Base-by-base conservation (phyloP, 2,113 vertebrate species). In the Leucosticte australis region DNA sequence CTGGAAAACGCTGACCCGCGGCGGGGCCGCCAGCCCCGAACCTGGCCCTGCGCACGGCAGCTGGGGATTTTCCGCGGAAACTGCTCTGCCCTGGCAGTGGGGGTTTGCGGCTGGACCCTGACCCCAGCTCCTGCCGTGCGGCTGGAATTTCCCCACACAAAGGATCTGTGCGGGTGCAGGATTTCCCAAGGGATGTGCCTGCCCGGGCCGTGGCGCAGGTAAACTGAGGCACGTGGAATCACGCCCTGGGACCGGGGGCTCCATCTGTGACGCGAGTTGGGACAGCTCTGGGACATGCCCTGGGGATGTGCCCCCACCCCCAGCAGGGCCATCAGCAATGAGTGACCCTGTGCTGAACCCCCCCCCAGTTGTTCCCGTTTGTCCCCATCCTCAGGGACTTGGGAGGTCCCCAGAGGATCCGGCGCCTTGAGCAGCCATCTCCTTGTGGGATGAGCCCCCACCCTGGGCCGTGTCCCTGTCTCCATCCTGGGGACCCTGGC, bases 11-110 rank as follows among this genome's bases (percentile, higher is more conserved):
- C 87, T 90, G 93, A 85, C 87, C 95, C 3, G 2, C 1, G 0
- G n/a, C 2, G 1, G 49, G 83, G 79, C 53, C 0, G 17, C 7
- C 16, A 2, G 65, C 65, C 2, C 18, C 44, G 8, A 23, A 2
- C 13, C 27, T 0, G 22, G 62, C 53, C 67, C 53, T 0, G 5
- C 1, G 4, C 1, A 1, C 8, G 0, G 0, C 2, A 55, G 68
- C 50, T 24, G 89, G 50, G 50, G 52, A 53, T 53, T 30, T 30
- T 53, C 52, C 52, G 16, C 27, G 27, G 50, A 52, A 52, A 11
- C 27, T 30, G 47, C 70, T 49, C 18, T 42, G 75, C 60, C 56
- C 81, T 46, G 83, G 68, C 37, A 50, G 59, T 0, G 3, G 55
- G 78, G 63, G 13, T 53, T 15, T 6, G 30, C 3, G 4, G 68